Evolutionary conservation across 2,113 vertebrate genomes (phyloP), one percentile per base, ranked within the genome.

Genomic region (Cygnus buccinator): DNA sequence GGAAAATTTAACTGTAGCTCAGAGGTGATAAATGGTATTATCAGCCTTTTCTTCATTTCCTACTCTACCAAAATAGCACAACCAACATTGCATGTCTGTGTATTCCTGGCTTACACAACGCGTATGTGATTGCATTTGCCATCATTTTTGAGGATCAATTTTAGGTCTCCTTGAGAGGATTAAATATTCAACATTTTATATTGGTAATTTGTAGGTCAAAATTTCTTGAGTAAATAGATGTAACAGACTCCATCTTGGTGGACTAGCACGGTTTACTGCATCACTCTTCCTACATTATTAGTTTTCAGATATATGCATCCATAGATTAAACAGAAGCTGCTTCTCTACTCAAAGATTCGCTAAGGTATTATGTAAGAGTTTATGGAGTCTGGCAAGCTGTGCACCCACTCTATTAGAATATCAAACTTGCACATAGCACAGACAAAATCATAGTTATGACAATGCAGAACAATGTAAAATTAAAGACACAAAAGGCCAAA

Each of bases 51-150:
- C 31, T 84, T 89, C 37, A 55, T 87, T 94, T 96, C 87, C 89
- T 87, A 12, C 75, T 90, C 74, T 89, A 89, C 74, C 13, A 63
- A 94, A 94, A 95, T 63, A 96, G 89, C 62, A 58, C 62, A 75
- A 65, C 72, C 29, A 43, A n/a, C 70, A 61, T 0, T 3, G 10
- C 66, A 57, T 5, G 18, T 21, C 71, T 52, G 13, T 9, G n/a
- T 6, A 90, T 35, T 52, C 33, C 25, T 57, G 35, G 21, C 10
- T 84, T 61, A 52, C 9, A 48, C 8, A 67, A 43, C 13, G 31
- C 33, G 55, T 20, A 26, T 19, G 23, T 23, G 68, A 74, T 8
- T 39, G n/a, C 5, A 76, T 73, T 91, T 92, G 82, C 70, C 81
- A 82, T 37, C 3, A 0, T 54, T 84, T 62, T 29, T 13, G 33